Conservation (phyloP, 2,888 invertebrate genomes). For the Eucera pruinosa region DNA sequence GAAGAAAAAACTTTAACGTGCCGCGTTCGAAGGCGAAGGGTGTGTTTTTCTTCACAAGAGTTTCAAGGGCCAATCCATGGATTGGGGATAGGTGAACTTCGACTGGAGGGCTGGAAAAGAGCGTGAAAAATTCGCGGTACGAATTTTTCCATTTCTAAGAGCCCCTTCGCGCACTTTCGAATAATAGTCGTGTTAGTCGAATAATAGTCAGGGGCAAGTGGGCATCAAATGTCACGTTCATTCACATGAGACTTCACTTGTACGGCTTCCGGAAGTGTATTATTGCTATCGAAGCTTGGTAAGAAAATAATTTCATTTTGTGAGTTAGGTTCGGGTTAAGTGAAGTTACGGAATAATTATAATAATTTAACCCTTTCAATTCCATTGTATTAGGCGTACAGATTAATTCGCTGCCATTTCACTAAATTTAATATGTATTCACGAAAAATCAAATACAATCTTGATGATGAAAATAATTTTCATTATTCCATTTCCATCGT, state of each 20-base stretch:
- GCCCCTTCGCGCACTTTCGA: slow-evolving; percentile 25
- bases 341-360: no score
- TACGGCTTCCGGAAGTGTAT: not conserved
- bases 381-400: no score
- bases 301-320: not conserved
- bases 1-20: slow-evolving; percentile 78
- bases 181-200: slow-evolving; percentile 43
- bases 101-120: slow-evolving; percentile 60
- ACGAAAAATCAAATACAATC: no score
- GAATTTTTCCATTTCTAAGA: slow-evolving; percentile 49
- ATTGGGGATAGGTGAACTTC: slow-evolving; percentile 20
- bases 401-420: no score
- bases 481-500: no score
- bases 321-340: no score
- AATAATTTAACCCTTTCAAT: no score
- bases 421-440: no score
- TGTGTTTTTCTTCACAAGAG: slow-evolving; percentile 66
- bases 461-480: no score
- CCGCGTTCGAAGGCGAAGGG: slow-evolving; percentile 64
- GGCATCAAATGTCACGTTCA: slow-evolving; percentile 53
- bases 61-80: slow-evolving; percentile 67
- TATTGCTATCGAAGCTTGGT: no score
- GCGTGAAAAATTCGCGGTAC: slow-evolving; percentile 42
- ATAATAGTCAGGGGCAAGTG: slow-evolving; percentile 59
- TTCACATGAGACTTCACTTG: slow-evolving; percentile 11